Percentiles rank a stretch among this genome's conserved stretches.
phyloP scores from a whole-genome alignment of 2,888 invertebrate species.

The Cataglyphis livida region DNA sequence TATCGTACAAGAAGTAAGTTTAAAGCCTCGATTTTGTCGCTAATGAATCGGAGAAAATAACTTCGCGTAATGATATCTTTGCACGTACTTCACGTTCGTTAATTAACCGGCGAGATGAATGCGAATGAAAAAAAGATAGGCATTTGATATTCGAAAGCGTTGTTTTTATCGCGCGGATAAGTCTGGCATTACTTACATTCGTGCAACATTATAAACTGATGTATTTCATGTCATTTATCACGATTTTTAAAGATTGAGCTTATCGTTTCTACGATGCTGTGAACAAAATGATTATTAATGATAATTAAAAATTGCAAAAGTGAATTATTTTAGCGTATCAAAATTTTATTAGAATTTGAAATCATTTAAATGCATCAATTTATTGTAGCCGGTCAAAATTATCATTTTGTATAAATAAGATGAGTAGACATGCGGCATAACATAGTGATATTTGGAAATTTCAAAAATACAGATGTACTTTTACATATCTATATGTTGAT shows the following conservation, averaged over 20 bases:
- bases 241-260: constrained; percentile 36
- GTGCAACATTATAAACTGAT: constrained; percentile 49
- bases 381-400: background rate
- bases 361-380: background rate
- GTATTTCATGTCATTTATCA: constrained; percentile 36
- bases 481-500: background rate
- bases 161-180: constrained; percentile 60
- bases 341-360: background rate
- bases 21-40: constrained; percentile 52
- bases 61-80: constrained; percentile 25
- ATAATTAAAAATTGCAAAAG: too few species aligned
- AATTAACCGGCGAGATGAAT: constrained; percentile 63
- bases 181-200: constrained; percentile 49
- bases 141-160: constrained; percentile 65
- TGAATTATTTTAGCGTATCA: background rate
- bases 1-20: constrained; percentile 56
- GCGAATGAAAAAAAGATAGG: constrained; percentile 63
- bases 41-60: constrained; percentile 62
- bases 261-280: constrained; percentile 40
- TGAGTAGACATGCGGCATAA: background rate
- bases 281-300: background rate
- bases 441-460: background rate
- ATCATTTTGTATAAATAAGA: background rate
- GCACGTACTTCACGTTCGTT: constrained; percentile 52
- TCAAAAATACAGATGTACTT: background rate